A percentile compares a stretch with the other conserved stretches of the same genome.
phyloP scores from a whole-genome alignment of 2,888 invertebrate genomes.

The Nebria salina region DNA sequence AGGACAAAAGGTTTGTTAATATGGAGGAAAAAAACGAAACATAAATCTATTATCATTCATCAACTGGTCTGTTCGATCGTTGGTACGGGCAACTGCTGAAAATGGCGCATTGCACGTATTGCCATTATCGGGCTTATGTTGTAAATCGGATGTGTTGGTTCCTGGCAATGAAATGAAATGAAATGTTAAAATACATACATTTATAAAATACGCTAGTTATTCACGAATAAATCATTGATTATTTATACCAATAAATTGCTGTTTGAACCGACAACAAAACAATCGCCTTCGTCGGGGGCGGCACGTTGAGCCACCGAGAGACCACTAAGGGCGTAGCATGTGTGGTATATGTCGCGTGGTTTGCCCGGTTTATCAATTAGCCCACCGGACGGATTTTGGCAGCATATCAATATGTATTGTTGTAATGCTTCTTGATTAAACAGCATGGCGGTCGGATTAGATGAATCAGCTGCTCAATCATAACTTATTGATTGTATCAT shows the following conservation, averaged over 20 bases:
- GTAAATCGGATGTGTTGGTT: slow-evolving; percentile 82
- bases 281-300: slow-evolving; percentile 58
- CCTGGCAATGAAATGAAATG: slow-evolving; percentile 59
- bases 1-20: neutral
- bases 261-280: slow-evolving; percentile 71
- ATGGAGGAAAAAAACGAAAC: neutral
- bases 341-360: slow-evolving; percentile 92
- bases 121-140: slow-evolving; percentile 79
- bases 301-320: slow-evolving; percentile 90
- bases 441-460: slow-evolving; percentile 69
- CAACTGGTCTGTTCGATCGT: slow-evolving; percentile 32
- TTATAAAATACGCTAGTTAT: neutral
- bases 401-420: slow-evolving; percentile 93
- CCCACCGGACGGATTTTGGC: slow-evolving; percentile 88
- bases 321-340: slow-evolving; percentile 96
- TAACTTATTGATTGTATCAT: neutral
- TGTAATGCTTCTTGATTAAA: slow-evolving; percentile 91
- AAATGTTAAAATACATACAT: neutral
- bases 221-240: slow-evolving; percentile 21
- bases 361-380: slow-evolving; percentile 96
- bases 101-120: slow-evolving; percentile 64
- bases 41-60: neutral
- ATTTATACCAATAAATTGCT: slow-evolving; percentile 71
- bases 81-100: slow-evolving; percentile 54
- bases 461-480: slow-evolving; percentile 19